phyloP scores from a whole-genome alignment of 2,113 vertebrate genomes.

The Uria lomvia region DNA sequence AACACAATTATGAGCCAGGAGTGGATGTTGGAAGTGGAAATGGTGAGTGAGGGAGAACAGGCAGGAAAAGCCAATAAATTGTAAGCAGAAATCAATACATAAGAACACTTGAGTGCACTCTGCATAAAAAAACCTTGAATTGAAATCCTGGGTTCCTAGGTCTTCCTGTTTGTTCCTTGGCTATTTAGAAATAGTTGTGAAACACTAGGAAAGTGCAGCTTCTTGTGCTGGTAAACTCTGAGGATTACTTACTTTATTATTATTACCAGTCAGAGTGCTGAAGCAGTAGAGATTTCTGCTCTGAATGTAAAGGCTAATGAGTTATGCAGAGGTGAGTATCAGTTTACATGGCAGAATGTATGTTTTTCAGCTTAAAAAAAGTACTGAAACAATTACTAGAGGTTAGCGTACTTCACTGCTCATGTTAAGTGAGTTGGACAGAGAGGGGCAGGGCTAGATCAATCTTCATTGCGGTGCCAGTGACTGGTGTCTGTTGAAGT shows the following conservation, averaged over 20 bases:
- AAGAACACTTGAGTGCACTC: neutral
- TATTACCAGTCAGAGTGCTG: neutral
- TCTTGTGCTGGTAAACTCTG: neutral
- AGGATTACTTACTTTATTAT: neutral
- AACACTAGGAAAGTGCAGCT: neutral
- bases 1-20: neutral
- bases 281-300: neutral
- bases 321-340: neutral
- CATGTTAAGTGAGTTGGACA: neutral
- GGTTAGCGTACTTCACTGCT: neutral
- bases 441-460: neutral
- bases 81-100: neutral
- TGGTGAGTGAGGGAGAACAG: rapidly evolving
- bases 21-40: neutral
- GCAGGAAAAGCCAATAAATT: neutral
- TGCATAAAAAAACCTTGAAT: neutral
- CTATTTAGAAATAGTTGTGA: neutral
- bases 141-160: neutral
- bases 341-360: neutral
- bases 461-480: neutral
- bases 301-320: neutral
- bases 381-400: neutral
- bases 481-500: neutral
- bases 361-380: neutral
- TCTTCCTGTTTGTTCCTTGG: neutral